Percentiles rank a stretch among this genome's conserved stretches.
Evolutionary conservation across 2,888 invertebrate genomes (phyloP).

Genomic region (Cerceris rybyensis): DNA sequence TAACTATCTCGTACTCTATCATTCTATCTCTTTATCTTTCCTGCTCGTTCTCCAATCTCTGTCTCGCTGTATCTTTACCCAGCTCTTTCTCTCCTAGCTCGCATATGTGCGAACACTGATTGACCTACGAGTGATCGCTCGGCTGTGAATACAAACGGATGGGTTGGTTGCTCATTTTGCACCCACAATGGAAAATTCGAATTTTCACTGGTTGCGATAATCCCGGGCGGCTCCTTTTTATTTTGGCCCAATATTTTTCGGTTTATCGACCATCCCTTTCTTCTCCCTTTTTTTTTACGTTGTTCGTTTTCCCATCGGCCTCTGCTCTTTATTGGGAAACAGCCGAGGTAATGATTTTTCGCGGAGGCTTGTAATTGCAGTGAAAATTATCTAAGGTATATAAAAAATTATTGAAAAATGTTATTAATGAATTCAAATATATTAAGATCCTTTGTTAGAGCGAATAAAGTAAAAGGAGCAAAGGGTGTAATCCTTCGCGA

Average conservation of each 20-base stretch:
- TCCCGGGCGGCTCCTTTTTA: conserved; percentile 32
- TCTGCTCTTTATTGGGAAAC: neutral
- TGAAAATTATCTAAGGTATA: no score
- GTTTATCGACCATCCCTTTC: conserved; percentile 1
- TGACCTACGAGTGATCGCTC: conserved; percentile 66
- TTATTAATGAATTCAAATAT: no score
- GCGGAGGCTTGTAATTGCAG: no score
- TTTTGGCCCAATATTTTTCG: conserved; percentile 4
- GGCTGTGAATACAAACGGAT: conserved; percentile 58
- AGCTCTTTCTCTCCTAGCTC: conserved; percentile 31
- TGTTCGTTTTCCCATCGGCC: neutral
- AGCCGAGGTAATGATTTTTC: no score
- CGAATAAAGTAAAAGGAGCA: no score
- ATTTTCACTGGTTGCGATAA: conserved; percentile 54
- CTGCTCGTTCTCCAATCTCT: conserved; percentile 7
- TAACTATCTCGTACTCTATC: conserved; percentile 5
- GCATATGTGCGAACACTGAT: conserved; percentile 59
- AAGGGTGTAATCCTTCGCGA: no score
- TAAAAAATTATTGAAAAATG: no score
- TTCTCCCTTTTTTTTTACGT: conserved; percentile 12
- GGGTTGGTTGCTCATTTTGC: conserved; percentile 61
- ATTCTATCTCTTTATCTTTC: conserved; percentile 11
- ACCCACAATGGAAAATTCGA: conserved; percentile 59
- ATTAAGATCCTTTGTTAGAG: no score
- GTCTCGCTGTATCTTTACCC: conserved; percentile 21